Evolutionary conservation across 2,113 vertebrate species (phyloP).

Genomic region (Neogale vison): DNA sequence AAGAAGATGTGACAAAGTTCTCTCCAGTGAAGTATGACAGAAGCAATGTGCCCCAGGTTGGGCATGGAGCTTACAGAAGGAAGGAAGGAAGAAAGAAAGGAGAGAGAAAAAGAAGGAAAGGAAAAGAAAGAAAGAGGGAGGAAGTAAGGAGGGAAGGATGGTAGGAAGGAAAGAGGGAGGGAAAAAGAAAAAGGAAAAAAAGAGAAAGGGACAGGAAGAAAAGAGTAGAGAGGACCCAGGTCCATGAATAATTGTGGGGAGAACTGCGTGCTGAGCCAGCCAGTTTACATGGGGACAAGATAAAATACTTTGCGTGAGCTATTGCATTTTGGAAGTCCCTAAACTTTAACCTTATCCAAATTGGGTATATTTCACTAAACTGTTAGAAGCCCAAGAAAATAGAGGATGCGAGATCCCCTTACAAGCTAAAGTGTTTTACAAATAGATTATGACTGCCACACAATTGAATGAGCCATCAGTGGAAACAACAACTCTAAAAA

Average conservation of each 20-base stretch:
- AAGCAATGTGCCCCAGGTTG: not conserved
- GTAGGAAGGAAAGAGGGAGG: not conserved
- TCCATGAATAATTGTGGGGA: not conserved
- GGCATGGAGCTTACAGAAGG: not conserved
- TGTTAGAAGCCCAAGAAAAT: not conserved
- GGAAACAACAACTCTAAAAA: conserved; percentile 3
- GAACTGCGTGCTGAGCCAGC: not conserved
- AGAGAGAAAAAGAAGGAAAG: fast-evolving
- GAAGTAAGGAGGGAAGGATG: not conserved
- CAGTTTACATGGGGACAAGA: not conserved
- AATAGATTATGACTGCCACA: not conserved
- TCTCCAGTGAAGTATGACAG: not conserved
- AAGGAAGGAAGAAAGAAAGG: not conserved
- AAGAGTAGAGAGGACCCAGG: not conserved
- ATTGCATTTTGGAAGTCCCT: not conserved
- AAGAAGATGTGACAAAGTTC: not conserved
- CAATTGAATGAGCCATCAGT: not conserved
- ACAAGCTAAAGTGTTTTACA: not conserved
- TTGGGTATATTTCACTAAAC: not conserved
- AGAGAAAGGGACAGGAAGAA: not conserved
- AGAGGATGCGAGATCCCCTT: not conserved
- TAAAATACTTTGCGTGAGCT: not conserved
- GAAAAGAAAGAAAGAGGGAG: not conserved
- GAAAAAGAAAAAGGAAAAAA: not conserved
- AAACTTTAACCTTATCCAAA: not conserved